These are phyloP conservation scores for Rhingia rostrata DNA, from an alignment of 2,888 invertebrate genomes.

Conservation along the genomic window DNA sequence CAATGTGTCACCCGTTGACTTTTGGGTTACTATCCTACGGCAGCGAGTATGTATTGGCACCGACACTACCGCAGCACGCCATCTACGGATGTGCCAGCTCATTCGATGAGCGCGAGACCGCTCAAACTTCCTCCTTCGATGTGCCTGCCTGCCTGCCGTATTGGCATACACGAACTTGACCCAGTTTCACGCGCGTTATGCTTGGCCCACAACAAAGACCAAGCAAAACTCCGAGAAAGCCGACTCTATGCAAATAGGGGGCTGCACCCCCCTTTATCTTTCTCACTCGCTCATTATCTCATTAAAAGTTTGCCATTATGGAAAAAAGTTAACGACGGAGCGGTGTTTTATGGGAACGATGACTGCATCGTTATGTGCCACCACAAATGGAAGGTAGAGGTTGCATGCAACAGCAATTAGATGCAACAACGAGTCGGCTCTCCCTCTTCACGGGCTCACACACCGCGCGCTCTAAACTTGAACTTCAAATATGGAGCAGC, in stretches of 20 bases:
- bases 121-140: constrained; percentile 43
- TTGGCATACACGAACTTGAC: constrained; percentile 61
- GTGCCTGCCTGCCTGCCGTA: not conserved
- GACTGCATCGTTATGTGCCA: constrained; percentile 39
- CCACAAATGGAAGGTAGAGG: not conserved
- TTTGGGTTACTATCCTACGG: constrained; percentile 36
- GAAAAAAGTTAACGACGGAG: constrained; percentile 26
- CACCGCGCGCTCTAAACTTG: constrained; percentile 60
- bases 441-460: constrained; percentile 21
- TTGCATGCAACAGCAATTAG: constrained; percentile 46
- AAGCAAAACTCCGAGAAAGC: constrained; percentile 39
- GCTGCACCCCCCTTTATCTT: not conserved
- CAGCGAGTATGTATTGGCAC: constrained; percentile 9
- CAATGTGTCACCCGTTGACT: constrained; percentile 52
- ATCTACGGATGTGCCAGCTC: constrained; percentile 18
- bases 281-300: constrained; percentile 14
- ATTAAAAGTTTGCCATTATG: constrained; percentile 42
- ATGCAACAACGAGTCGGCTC: constrained; percentile 21
- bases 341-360: constrained; percentile 49
- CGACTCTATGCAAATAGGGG: constrained; percentile 26
- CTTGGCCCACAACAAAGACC: constrained; percentile 25
- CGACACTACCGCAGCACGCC: not conserved
- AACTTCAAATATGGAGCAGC: constrained; percentile 71
- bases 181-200: constrained; percentile 16
- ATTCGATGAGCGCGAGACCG: constrained; percentile 11